A percentile compares a stretch with the other conserved stretches of the same genome.
These are phyloP conservation scores for Leucophenga montana DNA, from an alignment of 2,888 invertebrate species.

Conservation along the genomic window DNA sequence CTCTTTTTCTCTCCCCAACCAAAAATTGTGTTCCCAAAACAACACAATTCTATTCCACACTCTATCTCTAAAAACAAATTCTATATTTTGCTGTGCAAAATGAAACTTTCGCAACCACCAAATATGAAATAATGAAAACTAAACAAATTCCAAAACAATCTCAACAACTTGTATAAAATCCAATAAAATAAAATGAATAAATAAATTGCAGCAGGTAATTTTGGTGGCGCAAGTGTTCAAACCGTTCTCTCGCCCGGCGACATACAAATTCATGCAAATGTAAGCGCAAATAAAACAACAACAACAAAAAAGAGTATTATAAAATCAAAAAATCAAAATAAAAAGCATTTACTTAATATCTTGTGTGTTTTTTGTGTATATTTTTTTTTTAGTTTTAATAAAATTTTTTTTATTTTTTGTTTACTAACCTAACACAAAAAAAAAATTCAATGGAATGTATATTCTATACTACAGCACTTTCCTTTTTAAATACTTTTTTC, in stretches of 20 bases:
- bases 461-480: conserved; percentile 29
- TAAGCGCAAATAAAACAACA: conserved; percentile 57
- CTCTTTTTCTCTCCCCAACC: conserved; percentile 18
- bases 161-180: conserved; percentile 21
- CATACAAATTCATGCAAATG: conserved; percentile 72
- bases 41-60: conserved; percentile 1
- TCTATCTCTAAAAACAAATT: neutral
- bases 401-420: conserved; percentile 27
- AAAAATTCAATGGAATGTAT: no score
- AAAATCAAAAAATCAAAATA: conserved; percentile 17
- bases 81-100: conserved; percentile 1
- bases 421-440: conserved; percentile 27
- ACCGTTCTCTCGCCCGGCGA: conserved; percentile 69
- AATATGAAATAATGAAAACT: conserved; percentile 30
- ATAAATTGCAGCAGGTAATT: conserved; percentile 66
- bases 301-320: conserved; percentile 23
- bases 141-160: conserved; percentile 28
- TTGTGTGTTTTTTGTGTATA: conserved; percentile 37
- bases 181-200: conserved; percentile 30
- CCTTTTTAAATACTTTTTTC: conserved; percentile 30
- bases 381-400: conserved; percentile 39
- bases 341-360: conserved; percentile 6
- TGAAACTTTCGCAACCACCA: conserved; percentile 19
- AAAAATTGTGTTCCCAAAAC: conserved; percentile 18
- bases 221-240: conserved; percentile 64